A percentile compares a stretch with the other conserved stretches of the same genome.
phyloP scores from a whole-genome alignment of 2,888 invertebrate genomes.

The Melanargia galathea region DNA sequence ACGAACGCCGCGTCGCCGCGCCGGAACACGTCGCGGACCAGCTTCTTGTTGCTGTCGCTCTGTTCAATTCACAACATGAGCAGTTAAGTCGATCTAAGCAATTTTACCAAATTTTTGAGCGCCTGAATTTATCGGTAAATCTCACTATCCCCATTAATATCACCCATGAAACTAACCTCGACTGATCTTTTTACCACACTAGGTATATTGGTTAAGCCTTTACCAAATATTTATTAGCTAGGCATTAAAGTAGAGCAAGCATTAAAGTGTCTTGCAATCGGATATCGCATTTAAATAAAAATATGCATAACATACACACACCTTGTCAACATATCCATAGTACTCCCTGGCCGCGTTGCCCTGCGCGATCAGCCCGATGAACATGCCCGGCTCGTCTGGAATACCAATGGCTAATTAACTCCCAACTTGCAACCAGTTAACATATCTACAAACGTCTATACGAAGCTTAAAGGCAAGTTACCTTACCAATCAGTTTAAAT shows the following conservation, averaged over 20 bases:
- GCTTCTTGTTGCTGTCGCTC: constrained; percentile 92
- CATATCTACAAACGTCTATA: constrained; percentile 1
- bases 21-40: constrained; percentile 90
- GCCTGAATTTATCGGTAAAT: no score
- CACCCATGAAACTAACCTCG: no score
- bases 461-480: not conserved
- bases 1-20: constrained; percentile 95
- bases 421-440: not conserved
- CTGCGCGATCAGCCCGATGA: constrained; percentile 87
- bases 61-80: constrained; percentile 48
- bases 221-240: no score
- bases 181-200: no score
- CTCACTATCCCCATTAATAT: no score
- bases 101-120: no score
- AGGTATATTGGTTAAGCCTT: no score
- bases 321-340: constrained; percentile 83
- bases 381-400: constrained; percentile 91
- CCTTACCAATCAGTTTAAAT: not conserved
- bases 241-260: no score
- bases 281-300: no score
- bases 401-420: constrained; percentile 29
- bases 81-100: not conserved
- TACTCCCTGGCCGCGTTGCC: constrained; percentile 84
- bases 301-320: no score
- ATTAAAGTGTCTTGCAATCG: no score